A percentile compares a stretch with the other conserved stretches of the same genome.
Conservation (phyloP, 37 sponge, comb jelly and placozoan genomes). For the Bolinopsis microptera region DNA sequence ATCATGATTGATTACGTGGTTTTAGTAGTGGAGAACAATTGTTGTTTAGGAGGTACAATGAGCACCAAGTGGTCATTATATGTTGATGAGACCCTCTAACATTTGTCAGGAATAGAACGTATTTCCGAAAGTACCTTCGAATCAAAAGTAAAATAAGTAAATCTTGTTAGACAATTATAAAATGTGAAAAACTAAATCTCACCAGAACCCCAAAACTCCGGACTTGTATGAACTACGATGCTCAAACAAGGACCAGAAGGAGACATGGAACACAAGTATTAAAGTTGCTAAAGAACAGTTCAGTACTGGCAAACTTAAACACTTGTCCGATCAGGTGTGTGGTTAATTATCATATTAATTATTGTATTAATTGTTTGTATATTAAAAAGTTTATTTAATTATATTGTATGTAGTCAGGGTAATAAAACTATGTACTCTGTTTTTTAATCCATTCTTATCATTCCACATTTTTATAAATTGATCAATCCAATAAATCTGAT, state of each 20-base stretch:
- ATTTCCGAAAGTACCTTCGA: too few species aligned
- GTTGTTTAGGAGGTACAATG: too few species aligned
- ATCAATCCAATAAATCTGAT: background rate
- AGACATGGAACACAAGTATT: background rate
- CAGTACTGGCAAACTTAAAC: background rate
- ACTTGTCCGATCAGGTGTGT: constrained; percentile 2
- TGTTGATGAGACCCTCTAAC: too few species aligned
- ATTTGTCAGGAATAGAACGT: too few species aligned
- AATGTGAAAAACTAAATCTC: too few species aligned
- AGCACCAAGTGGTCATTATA: too few species aligned
- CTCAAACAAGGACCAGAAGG: constrained; percentile 51
- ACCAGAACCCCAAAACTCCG: constrained; percentile 19
- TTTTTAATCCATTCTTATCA: background rate
- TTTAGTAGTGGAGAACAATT: too few species aligned
- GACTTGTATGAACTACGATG: background rate
- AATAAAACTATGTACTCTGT: background rate
- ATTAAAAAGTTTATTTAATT: background rate
- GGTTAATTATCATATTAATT: too few species aligned
- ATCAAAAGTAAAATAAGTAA: too few species aligned
- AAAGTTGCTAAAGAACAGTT: background rate
- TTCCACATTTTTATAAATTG: too few species aligned
- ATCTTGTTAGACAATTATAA: too few species aligned
- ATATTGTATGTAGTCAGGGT: background rate
- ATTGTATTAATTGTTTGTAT: background rate
- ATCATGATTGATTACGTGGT: too few species aligned